Conservation (phyloP, 2,113 vertebrate species). For the Brachypteracias leptosomus region DNA sequence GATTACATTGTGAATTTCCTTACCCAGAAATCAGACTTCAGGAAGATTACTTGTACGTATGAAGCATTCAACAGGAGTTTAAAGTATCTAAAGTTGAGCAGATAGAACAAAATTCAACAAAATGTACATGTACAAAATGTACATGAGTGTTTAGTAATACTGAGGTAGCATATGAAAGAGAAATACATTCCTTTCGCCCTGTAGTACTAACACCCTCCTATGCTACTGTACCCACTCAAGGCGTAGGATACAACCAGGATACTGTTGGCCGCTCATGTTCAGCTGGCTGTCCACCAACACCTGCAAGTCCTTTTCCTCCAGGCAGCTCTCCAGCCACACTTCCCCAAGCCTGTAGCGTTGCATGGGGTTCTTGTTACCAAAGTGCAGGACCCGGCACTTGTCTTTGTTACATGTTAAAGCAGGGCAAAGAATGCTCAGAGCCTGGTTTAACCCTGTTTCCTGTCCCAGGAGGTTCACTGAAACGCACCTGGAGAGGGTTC, state of each 20-base stretch:
- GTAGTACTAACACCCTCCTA: not conserved
- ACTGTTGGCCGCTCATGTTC: too few relatives aligned
- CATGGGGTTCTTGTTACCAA: too few relatives aligned
- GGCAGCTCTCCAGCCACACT: too few relatives aligned
- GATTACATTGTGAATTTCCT: not conserved
- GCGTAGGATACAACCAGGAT: too few relatives aligned
- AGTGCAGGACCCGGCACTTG: too few relatives aligned
- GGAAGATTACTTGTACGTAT: not conserved
- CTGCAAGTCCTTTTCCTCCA: too few relatives aligned
- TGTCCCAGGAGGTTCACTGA: not conserved
- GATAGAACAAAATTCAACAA: not conserved
- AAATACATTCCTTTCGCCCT: not conserved
- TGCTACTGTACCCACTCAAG: fast-evolving
- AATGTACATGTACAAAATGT: not conserved
- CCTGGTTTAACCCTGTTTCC: not conserved
- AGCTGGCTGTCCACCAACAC: too few relatives aligned
- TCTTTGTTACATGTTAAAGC: too few relatives aligned
- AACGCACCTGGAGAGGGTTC: not conserved
- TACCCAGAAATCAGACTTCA: not conserved
- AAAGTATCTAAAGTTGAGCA: not conserved
- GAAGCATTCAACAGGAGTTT: not conserved
- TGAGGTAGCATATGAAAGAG: not conserved
- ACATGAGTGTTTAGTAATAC: not conserved
- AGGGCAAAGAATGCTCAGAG: not conserved
- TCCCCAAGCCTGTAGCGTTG: too few relatives aligned